Evolutionary conservation across 1,140 invertebrate genomes (phyloP).

Genomic region (Lepidurus apus): DNA sequence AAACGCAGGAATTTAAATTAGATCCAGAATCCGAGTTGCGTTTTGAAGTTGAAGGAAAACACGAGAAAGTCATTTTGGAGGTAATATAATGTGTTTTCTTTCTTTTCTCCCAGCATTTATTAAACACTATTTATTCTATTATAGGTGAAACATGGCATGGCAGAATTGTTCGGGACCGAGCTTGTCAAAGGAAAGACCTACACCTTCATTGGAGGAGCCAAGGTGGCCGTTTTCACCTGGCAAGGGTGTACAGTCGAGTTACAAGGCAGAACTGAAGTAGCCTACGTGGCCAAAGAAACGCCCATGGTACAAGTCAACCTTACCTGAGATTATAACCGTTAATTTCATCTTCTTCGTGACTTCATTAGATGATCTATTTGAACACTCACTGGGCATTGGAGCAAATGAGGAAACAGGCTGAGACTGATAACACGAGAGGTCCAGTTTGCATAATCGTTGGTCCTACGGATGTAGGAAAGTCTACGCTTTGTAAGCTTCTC

Average conservation of each 20-base stretch:
- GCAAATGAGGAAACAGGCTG: conserved; percentile 64
- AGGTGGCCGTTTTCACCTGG: conserved; percentile 94
- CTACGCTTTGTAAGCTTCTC: conserved; percentile 79
- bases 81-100: conserved; percentile 48
- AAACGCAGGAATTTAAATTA: conserved; percentile 71
- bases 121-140: conserved; percentile 39
- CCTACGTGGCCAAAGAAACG: conserved; percentile 90
- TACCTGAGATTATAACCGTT: neutral
- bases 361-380: conserved; percentile 68
- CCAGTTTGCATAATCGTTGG: conserved; percentile 88
- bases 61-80: conserved; percentile 75
- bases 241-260: conserved; percentile 84
- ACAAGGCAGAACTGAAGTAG: conserved; percentile 80
- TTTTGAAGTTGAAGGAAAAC: conserved; percentile 86
- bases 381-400: conserved; percentile 94
- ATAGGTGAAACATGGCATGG: conserved; percentile 76
- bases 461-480: conserved; percentile 93
- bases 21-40: conserved; percentile 81
- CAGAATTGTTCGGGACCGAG: conserved; percentile 96
- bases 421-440: conserved; percentile 60
- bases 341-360: conserved; percentile 21
- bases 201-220: conserved; percentile 80
- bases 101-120: conserved; percentile 8
- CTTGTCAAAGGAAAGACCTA: conserved; percentile 89
- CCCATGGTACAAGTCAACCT: conserved; percentile 66